These are phyloP conservation scores for Bubo blakistoni DNA, from an alignment of 2,113 vertebrate genomes.

Conservation along the genomic window DNA sequence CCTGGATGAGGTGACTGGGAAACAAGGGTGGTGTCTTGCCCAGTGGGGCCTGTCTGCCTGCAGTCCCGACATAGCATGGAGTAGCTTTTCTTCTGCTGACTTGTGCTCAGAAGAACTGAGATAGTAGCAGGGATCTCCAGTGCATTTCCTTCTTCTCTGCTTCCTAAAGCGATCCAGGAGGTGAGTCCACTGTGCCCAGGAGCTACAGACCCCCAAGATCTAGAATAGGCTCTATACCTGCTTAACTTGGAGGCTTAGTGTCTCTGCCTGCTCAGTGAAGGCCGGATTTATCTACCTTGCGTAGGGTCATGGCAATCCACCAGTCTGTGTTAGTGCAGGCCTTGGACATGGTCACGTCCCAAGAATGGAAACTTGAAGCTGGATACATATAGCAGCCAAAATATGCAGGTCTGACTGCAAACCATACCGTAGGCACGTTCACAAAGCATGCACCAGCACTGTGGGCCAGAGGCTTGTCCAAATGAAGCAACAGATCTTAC, in stretches of 20 bases:
- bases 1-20: not conserved
- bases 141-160: not conserved
- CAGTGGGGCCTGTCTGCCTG: not conserved
- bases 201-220: not conserved
- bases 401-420: not conserved
- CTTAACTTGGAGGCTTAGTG: not conserved
- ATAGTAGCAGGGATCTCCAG: not conserved
- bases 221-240: not conserved
- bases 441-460: not conserved
- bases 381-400: not conserved
- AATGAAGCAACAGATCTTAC: not conserved
- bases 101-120: not conserved
- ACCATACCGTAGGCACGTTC: not conserved
- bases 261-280: not conserved
- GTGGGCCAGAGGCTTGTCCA: not conserved
- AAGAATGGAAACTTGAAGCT: not conserved
- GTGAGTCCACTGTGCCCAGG: rapidly evolving
- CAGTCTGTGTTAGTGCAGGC: not conserved
- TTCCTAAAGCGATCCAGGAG: not conserved
- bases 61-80: not conserved
- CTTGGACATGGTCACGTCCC: not conserved
- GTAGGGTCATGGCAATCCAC: not conserved
- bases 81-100: not conserved
- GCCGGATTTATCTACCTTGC: not conserved
- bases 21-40: not conserved